A percentile compares a stretch with the other conserved stretches of the same genome.
Evolutionary conservation across 2,113 vertebrate species (phyloP).

Genomic region (Pedetes capensis): DNA sequence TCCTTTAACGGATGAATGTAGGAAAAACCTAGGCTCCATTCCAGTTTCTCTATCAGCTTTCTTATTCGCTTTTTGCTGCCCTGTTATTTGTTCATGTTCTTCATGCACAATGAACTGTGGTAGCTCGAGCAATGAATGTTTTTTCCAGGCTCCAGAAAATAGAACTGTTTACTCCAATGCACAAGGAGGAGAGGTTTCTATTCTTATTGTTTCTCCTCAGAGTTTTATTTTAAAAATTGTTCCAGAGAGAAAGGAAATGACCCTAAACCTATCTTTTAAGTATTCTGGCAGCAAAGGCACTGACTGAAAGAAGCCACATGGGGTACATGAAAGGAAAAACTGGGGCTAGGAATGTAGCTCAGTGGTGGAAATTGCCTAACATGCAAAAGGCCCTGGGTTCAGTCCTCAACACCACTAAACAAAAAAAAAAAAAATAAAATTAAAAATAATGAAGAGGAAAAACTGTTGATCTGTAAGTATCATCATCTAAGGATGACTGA

Average conservation of each 20-base stretch:
- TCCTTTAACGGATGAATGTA: not conserved
- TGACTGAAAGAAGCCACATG: not conserved
- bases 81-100: not conserved
- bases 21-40: accelerated
- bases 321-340: not conserved
- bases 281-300: not conserved
- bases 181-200: not conserved
- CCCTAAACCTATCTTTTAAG: not conserved
- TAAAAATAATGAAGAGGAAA: not conserved
- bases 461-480: not conserved
- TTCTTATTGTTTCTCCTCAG: not conserved
- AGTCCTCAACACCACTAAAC: too few species aligned
- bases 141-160: not conserved
- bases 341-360: too few species aligned
- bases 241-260: constrained; percentile 14
- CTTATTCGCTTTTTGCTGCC: not conserved
- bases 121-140: not conserved
- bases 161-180: not conserved
- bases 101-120: not conserved
- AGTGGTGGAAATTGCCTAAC: too few species aligned
- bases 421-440: too few species aligned
- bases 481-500: not conserved
- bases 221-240: not conserved
- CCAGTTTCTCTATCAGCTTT: not conserved
- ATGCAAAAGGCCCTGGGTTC: too few species aligned